Conservation (phyloP, 2,797 vertebrate species). For the Malurus splendens region DNA sequence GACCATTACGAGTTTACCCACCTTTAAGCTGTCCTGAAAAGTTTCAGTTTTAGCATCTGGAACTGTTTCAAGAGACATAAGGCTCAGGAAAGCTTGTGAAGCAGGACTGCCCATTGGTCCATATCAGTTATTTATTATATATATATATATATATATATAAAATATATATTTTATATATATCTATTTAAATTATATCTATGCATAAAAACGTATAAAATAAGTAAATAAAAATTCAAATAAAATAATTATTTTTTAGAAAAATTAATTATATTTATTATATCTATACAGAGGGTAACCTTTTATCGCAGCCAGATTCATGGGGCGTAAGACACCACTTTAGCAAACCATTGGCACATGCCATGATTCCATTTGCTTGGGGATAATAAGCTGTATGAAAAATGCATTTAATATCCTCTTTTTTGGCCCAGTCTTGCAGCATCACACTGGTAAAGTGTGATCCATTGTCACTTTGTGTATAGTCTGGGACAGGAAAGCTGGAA, state of each 20-base stretch:
- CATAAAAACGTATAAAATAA: no score
- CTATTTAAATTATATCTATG: no score
- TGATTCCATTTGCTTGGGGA: fast-evolving
- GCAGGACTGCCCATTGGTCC: not conserved
- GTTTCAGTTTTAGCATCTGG: not conserved
- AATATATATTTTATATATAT: no score
- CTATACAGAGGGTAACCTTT: not conserved
- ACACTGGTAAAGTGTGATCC: not conserved
- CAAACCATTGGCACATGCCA: fast-evolving
- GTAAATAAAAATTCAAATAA: no score
- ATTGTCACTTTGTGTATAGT: not conserved
- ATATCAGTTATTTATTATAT: not conserved
- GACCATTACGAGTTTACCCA: no score
- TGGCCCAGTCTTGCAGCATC: not conserved
- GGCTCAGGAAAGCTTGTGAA: not conserved
- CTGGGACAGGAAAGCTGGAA: no score
- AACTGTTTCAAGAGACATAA: not conserved
- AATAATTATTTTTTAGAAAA: no score
- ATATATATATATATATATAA: not conserved
- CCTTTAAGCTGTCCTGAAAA: not conserved
- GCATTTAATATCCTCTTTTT: no score
- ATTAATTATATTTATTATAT: not conserved
- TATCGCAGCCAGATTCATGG: not conserved
- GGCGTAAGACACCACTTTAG: not conserved
- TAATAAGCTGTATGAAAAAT: not conserved